phyloP scores from a whole-genome alignment of 2,797 vertebrate genomes.

The Siniperca undulata region DNA sequence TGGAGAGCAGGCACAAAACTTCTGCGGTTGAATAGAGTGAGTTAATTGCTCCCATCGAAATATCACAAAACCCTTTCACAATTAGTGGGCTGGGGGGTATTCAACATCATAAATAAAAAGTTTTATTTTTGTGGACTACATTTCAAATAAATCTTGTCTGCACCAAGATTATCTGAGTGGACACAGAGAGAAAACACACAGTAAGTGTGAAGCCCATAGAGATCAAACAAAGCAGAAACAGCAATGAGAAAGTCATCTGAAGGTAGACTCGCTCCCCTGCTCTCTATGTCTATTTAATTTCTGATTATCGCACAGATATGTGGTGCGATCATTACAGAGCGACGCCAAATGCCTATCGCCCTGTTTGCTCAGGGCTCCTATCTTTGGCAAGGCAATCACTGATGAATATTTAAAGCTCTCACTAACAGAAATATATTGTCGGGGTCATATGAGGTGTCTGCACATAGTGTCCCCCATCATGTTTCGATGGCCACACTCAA shows the following conservation, averaged over 20 bases:
- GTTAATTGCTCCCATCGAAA: slow-evolving; percentile 12
- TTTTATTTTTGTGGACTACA: slow-evolving; percentile 21
- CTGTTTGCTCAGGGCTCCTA: slow-evolving; percentile 69
- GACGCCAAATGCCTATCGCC: slow-evolving; percentile 37
- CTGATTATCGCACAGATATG: slow-evolving; percentile 69
- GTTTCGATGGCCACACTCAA: slow-evolving; percentile 32
- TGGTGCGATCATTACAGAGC: slow-evolving; percentile 50
- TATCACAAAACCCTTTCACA: neutral
- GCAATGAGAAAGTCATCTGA: slow-evolving; percentile 72
- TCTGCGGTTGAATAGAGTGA: neutral
- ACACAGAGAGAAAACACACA: slow-evolving; percentile 28
- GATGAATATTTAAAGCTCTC: slow-evolving; percentile 75
- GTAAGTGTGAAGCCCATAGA: slow-evolving; percentile 17
- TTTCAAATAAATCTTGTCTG: slow-evolving; percentile 37
- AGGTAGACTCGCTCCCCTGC: slow-evolving; percentile 53
- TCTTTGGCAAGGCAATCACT: slow-evolving; percentile 57
- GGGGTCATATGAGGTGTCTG: slow-evolving; percentile 56
- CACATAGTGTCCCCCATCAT: slow-evolving; percentile 11
- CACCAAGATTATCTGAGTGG: slow-evolving; percentile 24
- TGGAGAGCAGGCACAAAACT: neutral
- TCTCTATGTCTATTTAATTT: slow-evolving; percentile 67
- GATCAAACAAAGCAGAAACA: slow-evolving; percentile 40
- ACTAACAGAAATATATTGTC: slow-evolving; percentile 57
- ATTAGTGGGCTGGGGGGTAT: slow-evolving; percentile 1
- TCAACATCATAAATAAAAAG: slow-evolving; percentile 29